phyloP scores from a whole-genome alignment of 2,113 vertebrate genomes.

The Lepisosteus osseus region DNA sequence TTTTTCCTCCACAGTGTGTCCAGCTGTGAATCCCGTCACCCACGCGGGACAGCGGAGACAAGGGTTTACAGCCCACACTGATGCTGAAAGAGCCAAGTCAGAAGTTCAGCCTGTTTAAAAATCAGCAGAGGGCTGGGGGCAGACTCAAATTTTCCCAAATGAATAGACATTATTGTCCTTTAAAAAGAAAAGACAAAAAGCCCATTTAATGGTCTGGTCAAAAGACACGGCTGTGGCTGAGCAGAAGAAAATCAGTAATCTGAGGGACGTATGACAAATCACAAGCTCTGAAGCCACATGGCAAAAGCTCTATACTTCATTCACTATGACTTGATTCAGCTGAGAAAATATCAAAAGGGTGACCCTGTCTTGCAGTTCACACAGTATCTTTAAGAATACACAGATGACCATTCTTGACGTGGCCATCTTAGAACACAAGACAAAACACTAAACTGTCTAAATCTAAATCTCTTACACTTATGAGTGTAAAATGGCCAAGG shows the following conservation, averaged over 20 bases:
- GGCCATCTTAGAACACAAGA: too few relatives aligned
- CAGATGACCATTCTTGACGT: too few relatives aligned
- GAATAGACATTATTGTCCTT: conserved; percentile 34
- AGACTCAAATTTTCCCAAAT: conserved; percentile 20
- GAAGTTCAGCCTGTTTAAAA: background rate
- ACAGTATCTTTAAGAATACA: too few relatives aligned
- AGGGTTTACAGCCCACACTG: background rate
- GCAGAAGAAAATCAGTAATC: conserved; percentile 5
- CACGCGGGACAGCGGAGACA: too few relatives aligned
- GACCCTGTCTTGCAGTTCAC: too few relatives aligned
- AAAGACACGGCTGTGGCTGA: background rate
- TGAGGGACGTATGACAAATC: conserved; percentile 24
- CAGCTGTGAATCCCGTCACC: too few relatives aligned
- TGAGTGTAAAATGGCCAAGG: too few relatives aligned
- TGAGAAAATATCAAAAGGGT: too few relatives aligned
- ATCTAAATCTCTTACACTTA: too few relatives aligned
- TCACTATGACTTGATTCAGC: too few relatives aligned
- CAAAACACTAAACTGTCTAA: too few relatives aligned
- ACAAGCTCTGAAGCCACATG: conserved; percentile 21
- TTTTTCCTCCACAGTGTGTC: background rate
- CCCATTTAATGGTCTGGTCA: conserved; percentile 29
- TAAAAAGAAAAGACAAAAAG: conserved; percentile 30
- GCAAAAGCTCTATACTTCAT: background rate
- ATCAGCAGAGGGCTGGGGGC: background rate
- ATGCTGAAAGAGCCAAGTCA: background rate